phyloP scores from a whole-genome alignment of 2,797 vertebrate species.

The Sebastes kiyomatsui region DNA sequence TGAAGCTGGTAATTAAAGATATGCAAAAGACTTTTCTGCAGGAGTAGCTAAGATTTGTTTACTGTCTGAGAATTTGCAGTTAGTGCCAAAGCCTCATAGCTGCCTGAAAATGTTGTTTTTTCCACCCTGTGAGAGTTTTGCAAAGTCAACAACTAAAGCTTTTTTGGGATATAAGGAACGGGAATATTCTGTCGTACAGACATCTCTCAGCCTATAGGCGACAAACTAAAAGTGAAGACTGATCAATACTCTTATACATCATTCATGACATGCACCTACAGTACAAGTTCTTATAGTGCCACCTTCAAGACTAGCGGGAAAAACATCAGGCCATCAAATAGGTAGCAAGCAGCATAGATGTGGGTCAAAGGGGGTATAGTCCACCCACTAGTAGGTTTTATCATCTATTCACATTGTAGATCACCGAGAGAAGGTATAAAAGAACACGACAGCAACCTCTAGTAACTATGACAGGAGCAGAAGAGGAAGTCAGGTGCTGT shows the following conservation, averaged over 20 bases:
- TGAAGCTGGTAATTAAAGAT: constrained; percentile 48
- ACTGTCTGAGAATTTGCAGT: constrained; percentile 14
- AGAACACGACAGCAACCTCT: neutral
- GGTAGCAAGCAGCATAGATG: neutral
- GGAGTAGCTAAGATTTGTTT: constrained; percentile 32
- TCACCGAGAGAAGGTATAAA: neutral
- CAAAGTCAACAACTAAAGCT: constrained; percentile 15
- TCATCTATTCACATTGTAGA: neutral
- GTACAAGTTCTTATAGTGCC: neutral
- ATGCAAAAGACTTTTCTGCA: constrained; percentile 33
- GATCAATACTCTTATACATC: neutral
- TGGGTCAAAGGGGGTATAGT: neutral
- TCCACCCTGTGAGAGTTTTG: neutral
- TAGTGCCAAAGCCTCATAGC: constrained; percentile 23
- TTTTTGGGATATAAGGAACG: neutral
- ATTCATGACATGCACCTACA: neutral
- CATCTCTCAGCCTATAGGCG: neutral
- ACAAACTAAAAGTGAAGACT: neutral
- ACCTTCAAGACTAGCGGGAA: neutral
- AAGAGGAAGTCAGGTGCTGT: neutral
- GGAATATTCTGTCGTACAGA: neutral
- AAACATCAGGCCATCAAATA: neutral
- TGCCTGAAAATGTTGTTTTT: neutral
- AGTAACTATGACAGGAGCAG: neutral
- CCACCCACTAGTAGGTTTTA: neutral